These are phyloP conservation scores for Chaetodon trifasciatus DNA, from an alignment of 2,797 vertebrate species.

Conservation along the genomic window DNA sequence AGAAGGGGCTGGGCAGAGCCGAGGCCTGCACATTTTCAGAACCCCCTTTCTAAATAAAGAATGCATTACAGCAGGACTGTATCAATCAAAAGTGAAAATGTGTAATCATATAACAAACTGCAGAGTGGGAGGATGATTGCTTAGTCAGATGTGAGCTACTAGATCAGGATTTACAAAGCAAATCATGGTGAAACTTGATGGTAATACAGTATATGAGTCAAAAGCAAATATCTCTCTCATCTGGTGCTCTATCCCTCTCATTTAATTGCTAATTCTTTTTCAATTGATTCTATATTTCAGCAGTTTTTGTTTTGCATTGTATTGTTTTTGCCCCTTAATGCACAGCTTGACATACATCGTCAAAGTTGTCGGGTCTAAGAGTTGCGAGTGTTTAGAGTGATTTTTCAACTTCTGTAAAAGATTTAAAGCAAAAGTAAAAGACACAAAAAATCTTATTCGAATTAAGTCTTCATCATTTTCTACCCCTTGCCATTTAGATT, in stretches of 20 bases:
- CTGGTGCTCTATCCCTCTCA: neutral
- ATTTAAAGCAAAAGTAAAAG: neutral
- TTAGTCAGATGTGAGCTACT: constrained; percentile 1
- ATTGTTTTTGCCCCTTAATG: neutral
- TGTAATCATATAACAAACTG: neutral
- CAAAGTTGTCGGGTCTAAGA: no score
- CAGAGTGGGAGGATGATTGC: constrained; percentile 13
- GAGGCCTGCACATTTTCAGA: constrained; percentile 44
- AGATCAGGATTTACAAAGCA: constrained; percentile 9
- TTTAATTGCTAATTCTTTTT: neutral
- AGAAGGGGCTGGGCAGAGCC: constrained; percentile 29
- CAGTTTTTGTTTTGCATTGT: neutral
- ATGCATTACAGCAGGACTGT: constrained; percentile 13
- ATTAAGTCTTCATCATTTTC: neutral
- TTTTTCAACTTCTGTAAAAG: neutral
- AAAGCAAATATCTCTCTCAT: neutral
- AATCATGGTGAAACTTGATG: constrained; percentile 10
- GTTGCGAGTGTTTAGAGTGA: neutral
- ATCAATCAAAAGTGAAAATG: constrained; percentile 25
- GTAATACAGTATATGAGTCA: constrained; percentile 12
- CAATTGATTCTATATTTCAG: neutral
- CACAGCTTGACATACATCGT: neutral
- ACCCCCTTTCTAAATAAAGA: constrained; percentile 44
- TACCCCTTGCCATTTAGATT: neutral
- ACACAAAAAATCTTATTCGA: neutral